Conservation (phyloP, 2,797 vertebrate genomes). For the Microctenopoma stevenorrisi region DNA sequence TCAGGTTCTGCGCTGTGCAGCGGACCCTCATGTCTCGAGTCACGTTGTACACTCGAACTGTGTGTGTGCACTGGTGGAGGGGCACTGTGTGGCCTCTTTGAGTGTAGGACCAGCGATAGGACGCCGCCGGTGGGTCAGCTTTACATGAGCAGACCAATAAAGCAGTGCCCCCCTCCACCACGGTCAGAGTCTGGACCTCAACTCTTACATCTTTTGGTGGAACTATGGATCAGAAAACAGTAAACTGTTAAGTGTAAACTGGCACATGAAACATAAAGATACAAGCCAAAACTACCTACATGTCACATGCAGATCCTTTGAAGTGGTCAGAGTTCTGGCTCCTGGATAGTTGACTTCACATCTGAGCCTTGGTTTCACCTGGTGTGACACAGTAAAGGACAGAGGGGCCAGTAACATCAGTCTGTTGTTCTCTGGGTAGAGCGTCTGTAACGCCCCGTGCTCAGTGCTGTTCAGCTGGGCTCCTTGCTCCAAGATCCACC, state of each 20-base stretch:
- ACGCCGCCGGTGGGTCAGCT: constrained; percentile 80
- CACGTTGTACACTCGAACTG: constrained; percentile 74
- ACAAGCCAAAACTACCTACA: constrained; percentile 69
- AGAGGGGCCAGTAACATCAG: constrained; percentile 67
- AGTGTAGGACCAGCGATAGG: constrained; percentile 82
- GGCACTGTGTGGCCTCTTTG: constrained; percentile 59
- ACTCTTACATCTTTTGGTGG: constrained; percentile 81
- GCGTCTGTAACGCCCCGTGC: constrained; percentile 14
- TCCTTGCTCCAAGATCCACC: constrained; percentile 79
- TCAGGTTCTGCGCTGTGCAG: constrained; percentile 79
- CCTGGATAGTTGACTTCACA: constrained; percentile 78
- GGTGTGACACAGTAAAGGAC: constrained; percentile 75
- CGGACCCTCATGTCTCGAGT: constrained; percentile 76
- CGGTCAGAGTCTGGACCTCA: constrained; percentile 69
- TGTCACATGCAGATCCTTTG: constrained; percentile 76
- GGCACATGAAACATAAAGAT: background rate
- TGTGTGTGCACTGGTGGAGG: constrained; percentile 59
- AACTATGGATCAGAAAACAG: constrained; percentile 61
- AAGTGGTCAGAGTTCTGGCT: constrained; percentile 25
- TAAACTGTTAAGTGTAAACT: background rate
- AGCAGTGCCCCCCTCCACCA: constrained; percentile 80
- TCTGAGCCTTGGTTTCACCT: constrained; percentile 74
- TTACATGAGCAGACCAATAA: constrained; percentile 82
- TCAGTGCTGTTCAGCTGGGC: constrained; percentile 44
- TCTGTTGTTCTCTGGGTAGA: constrained; percentile 44